Evolutionary conservation across 2,113 vertebrate species (phyloP), one percentile per base, ranked within the genome.

Genomic region (Semicossyphus pulcher): DNA sequence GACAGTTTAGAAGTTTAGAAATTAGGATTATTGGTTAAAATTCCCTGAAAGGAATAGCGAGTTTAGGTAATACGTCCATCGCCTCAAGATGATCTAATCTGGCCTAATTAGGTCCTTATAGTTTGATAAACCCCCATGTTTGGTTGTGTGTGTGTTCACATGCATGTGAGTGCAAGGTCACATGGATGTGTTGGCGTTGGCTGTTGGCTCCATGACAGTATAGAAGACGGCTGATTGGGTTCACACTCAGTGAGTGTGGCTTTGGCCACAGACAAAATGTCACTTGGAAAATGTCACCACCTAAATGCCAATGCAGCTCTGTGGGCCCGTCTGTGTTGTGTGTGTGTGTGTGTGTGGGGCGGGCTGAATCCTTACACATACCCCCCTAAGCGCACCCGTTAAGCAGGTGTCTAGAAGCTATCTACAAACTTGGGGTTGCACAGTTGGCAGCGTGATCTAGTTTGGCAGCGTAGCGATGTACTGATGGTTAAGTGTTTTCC

Each of bases 271-370:
- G 87, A 92, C 90, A 80, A 90, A 92, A 92, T 92, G 90, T 89
- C 90, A 92, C 80, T 79, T 78, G 62, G 77, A 87, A 91, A 92
- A 92, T 92, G 91, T 89, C 91, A 92, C 77, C 23, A 57, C 72
- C 68, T 88, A 91, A 92, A 92, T 91, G 91, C 81, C 90, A 91
- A 8, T 75, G 80, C 82, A 79, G 72, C 67, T 66, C 49, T 37
- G 1, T 42, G 54, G 69, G 74, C 8, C 12, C 39, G n/a, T 56
- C 44, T 48, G 51, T 61, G 53, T 54, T 53, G 64, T 10, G 49
- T 52, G 60, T 28, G 47, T 32, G 48, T 29, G 59, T 11, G 15
- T 42, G 37, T 18, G n/a, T 51, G 18, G 57, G 4, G n/a, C 20
- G 29, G 0, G 14, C 15, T 53, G 47, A 25, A 21, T 42, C 23